Evolutionary conservation across 23 tunicate genomes (phyloP), one percentile per base, ranked within the genome.

Genomic region (Botrylloides violaceus): DNA sequence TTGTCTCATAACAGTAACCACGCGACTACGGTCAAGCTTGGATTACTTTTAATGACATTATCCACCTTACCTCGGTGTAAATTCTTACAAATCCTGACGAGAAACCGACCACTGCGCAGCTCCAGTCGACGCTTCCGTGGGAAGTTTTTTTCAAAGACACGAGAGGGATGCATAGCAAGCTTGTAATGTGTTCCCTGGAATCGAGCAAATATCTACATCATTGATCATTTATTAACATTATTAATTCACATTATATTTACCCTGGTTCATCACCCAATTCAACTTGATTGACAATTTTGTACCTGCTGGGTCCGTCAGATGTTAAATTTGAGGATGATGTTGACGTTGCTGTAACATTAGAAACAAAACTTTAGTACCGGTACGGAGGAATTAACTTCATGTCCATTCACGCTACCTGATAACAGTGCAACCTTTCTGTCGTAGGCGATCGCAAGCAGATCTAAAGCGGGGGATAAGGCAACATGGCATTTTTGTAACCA

Each of bases 61-160:
- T n/a, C n/a, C n/a, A n/a, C n/a, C n/a, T 22, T 36, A 83, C 90
- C 85, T 90, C 97, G 25, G 97, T 78, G 58, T 83, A 90, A 68
- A 90, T 66, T 30, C 90, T 71, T 31, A 90, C 49, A 73, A 78
- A 73, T 4, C 97, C 97, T 0, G 97, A 90, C 32, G 81, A 65
- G 34, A 90, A 83, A 12, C 90, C 92, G 22, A 90, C 84, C 12
- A 90, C 58, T 6, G 70, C 58, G 43, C 90, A 83, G 28, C 80
- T 78, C 97, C 97, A 90, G 36, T 90, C 97, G 18, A 78, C 39
- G 58, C 81, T 68, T 1, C 97, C 97, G 72, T 78, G 66, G 15
- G 97, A 90, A 9, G 85, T 70, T 28, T 73, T 65, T 57, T 83
- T 90, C 53, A 83, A 39, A 21, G 97, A 90, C 15, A 79, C 78